A percentile compares a stretch with the other conserved stretches of the same genome.
Evolutionary conservation across 2,113 vertebrate species (phyloP).

Genomic region (Gavia stellata): DNA sequence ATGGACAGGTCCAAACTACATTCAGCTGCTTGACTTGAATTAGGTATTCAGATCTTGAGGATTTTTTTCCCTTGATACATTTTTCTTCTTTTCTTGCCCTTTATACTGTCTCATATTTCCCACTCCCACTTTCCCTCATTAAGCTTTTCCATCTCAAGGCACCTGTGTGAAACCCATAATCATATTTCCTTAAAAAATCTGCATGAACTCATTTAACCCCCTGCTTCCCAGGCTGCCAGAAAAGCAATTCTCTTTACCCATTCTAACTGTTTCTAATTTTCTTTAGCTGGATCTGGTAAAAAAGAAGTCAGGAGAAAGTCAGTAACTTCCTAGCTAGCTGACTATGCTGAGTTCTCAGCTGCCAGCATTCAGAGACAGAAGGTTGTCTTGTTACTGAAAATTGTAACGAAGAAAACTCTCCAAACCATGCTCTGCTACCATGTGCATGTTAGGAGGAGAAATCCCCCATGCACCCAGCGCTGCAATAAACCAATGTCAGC

Average conservation of each 20-base stretch:
- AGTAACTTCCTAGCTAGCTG: not conserved
- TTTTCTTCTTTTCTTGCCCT: not conserved
- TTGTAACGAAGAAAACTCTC: too few relatives aligned
- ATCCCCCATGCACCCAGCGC: too few relatives aligned
- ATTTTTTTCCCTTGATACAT: not conserved
- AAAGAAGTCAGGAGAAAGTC: not conserved
- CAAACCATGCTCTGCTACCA: too few relatives aligned
- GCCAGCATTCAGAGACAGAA: not conserved
- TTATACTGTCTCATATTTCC: not conserved
- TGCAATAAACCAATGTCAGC: too few relatives aligned
- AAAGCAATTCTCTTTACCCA: not conserved
- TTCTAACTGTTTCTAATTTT: not conserved
- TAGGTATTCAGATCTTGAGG: not conserved
- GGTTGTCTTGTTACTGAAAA: too few relatives aligned
- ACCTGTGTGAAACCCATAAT: not conserved
- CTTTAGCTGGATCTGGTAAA: not conserved
- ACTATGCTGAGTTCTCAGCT: not conserved
- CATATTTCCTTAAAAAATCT: not conserved
- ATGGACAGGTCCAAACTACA: not conserved
- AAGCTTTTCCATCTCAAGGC: not conserved
- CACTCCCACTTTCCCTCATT: not conserved
- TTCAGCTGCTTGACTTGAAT: not conserved
- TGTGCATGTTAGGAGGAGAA: too few relatives aligned
- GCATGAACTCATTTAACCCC: not conserved
- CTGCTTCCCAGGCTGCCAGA: not conserved